Conservation (phyloP, 2,888 invertebrate genomes). For the Chaitophorus viminalis region DNA sequence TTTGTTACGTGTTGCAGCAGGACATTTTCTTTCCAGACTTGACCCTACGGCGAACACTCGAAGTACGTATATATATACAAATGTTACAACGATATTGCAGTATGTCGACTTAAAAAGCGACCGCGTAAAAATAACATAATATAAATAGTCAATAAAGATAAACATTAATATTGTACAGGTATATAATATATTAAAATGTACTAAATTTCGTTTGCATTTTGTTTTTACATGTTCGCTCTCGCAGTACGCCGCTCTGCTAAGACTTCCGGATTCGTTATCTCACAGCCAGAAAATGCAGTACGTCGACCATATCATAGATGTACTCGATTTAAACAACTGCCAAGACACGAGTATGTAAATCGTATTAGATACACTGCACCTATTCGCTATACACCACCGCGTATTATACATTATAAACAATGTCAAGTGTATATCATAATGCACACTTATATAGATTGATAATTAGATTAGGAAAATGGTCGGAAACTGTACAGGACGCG, state of each 20-base stretch:
- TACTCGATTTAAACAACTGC: conserved; percentile 78
- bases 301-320: conserved; percentile 81
- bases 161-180: too few species aligned
- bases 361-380: too few species aligned
- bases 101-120: not conserved
- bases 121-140: not conserved
- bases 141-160: too few species aligned
- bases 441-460: conserved; percentile 27
- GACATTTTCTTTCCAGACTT: conserved; percentile 84
- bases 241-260: conserved; percentile 73
- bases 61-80: conserved; percentile 67
- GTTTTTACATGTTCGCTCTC: conserved; percentile 64
- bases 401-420: not conserved
- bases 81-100: not conserved
- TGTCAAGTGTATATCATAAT: not conserved
- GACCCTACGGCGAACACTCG: conserved; percentile 80
- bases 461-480: conserved; percentile 49
- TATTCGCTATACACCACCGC: too few species aligned
- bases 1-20: conserved; percentile 84
- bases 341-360: conserved; percentile 76
- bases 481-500: not conserved
- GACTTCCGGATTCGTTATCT: conserved; percentile 78
- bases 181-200: too few species aligned
- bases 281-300: conserved; percentile 79
- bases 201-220: not conserved